phyloP scores from a whole-genome alignment of 2,888 invertebrate species.

The Oscheius onirici region DNA sequence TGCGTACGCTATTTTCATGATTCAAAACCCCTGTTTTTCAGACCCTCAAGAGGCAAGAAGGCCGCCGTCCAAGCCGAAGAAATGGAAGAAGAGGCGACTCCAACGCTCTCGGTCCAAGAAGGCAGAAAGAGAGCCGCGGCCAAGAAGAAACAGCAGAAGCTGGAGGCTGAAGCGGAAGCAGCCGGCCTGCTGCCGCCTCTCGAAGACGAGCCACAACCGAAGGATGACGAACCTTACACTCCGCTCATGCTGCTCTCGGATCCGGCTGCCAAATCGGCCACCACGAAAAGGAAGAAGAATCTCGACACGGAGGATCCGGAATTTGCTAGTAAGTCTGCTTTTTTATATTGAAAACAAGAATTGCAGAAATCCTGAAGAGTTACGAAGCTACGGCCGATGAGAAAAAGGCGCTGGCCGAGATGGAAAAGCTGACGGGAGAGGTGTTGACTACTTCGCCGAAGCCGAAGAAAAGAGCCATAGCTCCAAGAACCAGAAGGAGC shows the following conservation, averaged over 20 bases:
- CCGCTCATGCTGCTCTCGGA: not conserved
- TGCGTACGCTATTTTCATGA: no score
- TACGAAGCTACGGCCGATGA: slow-evolving; percentile 8
- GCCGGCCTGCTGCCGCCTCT: not conserved
- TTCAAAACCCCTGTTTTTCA: no score
- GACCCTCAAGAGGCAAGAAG: not conserved
- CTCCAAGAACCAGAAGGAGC: no score
- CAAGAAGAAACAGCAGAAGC: not conserved
- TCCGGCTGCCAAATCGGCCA: not conserved
- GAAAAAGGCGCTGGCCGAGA: not conserved
- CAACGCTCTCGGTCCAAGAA: not conserved
- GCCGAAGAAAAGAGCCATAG: no score
- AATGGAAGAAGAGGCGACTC: not conserved
- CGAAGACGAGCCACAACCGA: not conserved
- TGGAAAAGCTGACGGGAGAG: not conserved
- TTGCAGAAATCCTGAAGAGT: not conserved
- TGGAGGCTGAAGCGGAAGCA: not conserved
- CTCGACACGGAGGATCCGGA: not conserved
- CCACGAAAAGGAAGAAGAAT: not conserved
- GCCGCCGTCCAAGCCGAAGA: not conserved
- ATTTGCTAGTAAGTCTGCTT: not conserved
- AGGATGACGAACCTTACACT: not conserved
- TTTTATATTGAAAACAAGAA: not conserved
- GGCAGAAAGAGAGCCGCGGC: not conserved
- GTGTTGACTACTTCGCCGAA: no score